Evolutionary conservation across 2,888 invertebrate genomes (phyloP), one percentile per base, ranked within the genome.

Genomic region (Lasioglossum calceatum): DNA sequence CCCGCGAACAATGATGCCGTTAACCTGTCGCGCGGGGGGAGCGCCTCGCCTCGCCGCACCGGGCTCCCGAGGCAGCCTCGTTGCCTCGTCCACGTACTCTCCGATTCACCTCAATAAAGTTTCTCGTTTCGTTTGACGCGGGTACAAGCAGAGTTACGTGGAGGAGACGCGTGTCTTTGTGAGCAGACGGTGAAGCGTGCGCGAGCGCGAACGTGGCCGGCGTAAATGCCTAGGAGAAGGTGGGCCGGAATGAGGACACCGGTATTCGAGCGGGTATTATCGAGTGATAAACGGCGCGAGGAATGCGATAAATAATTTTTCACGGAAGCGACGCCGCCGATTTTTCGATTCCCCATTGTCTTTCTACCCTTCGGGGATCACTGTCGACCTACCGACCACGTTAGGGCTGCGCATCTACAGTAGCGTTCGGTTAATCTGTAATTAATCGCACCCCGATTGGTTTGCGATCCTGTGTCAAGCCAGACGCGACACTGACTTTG

Each of bases 231-330:
- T 89, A 87, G 89, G 83, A 91, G 87, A 90, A 91, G 91, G 89
- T 87, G 89, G 86, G 85, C 77, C 88, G 85, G 80, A 90, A 91
- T 89, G 91, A 86, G 91, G 91, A 90, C 91, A 90, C 86, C 84
- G 87, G 87, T 79, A 73, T 80, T 88, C 86, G 79, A 87, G 86
- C 87, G 86, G 81, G 87, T 85, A 87, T 90, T 86, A 90, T 89
- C 90, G 83, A 64, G 71, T 85, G 91, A 89, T 84, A 88, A 91
- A 88, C 89, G 87, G 78, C 36, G 71, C 79, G 88, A 78, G 88
- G 89, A 91, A 91, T 88, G 89, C 77, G 54, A 84, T 91, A 90
- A 90, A 90, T 90, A 87, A 91, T 91, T 87, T 87, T 89, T 83
- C 87, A 70, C 78, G 32, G 72, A 12, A 78, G 67, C 44, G 58